Base-by-base conservation (phyloP, 2,888 invertebrate genomes). In the Orthosia cruda region DNA sequence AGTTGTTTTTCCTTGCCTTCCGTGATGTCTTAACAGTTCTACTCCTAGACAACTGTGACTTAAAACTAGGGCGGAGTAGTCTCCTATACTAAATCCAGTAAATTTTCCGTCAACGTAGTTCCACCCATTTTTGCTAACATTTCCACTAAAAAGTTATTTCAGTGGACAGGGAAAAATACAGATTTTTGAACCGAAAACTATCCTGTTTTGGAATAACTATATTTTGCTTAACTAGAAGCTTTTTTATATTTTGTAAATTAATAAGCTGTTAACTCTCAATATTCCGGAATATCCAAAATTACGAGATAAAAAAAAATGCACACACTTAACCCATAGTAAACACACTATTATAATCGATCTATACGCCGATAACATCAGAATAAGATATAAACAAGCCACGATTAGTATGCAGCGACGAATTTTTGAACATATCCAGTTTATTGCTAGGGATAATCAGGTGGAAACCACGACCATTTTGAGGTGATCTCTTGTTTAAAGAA, bases 391-490 rank as follows among this genome's bases (percentile, higher is more conserved):
- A 81, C 57, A 77, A 67, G 49, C 54, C 54, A 26, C 13, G 70
- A 15, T 74, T 69, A 68, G 50, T 71, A 63, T 74, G 63, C 54
- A 73, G 70, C 32, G 40, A 49, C 59, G 52, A 71, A 71, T 81
- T 81, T 74, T 74, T 70, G 54, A 64, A 71, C 67, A 40, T 16
- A 50, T 68, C 26, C 49, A 64, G 70, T 62, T 62, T 78, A 71
- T 73, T 78, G 65, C 66, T 63, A 12, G 57, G 59, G 65, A 65
- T 65, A 32, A n/a, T n/a, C n/a, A n/a, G n/a, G n/a, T n/a, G n/a
- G n/a, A n/a, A 73, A 52, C 32, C 11, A 12, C 54, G 0, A 20
- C 74, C 63, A 81, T 57, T 84, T 23, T 69, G 45, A 32, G 9
- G 15, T 81, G 78, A 68, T 59, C 18, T 55, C 23, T 61, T 32